phyloP scores from a whole-genome alignment of 2,888 invertebrate genomes.

The Disparrhopalites patrizii region DNA sequence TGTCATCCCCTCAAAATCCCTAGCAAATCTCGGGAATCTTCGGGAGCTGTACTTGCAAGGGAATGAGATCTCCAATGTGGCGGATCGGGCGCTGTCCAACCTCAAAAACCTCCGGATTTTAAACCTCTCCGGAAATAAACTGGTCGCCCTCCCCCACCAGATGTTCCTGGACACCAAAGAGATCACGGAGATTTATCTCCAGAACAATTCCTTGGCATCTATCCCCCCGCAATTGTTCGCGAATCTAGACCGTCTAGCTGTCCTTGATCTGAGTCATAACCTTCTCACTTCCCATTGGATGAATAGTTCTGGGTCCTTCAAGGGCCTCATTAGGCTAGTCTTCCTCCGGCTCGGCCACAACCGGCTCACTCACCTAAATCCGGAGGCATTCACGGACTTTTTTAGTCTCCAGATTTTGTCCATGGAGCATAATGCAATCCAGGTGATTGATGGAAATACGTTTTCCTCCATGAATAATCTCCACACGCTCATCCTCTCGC shows the following conservation, averaged over 20 bases:
- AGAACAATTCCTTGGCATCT: constrained; percentile 84
- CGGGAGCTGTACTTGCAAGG: constrained; percentile 76
- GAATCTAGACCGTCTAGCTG: constrained; percentile 74
- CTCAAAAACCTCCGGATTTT: constrained; percentile 76
- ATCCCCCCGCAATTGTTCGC: constrained; percentile 79
- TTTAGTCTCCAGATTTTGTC: constrained; percentile 82
- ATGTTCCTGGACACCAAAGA: constrained; percentile 74
- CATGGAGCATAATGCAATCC: constrained; percentile 76
- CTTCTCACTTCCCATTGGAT: constrained; percentile 83
- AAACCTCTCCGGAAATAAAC: constrained; percentile 84
- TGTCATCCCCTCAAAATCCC: constrained; percentile 74
- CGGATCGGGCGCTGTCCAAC: constrained; percentile 75
- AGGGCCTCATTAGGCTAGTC: constrained; percentile 81
- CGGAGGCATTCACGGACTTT: constrained; percentile 76
- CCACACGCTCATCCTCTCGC: constrained; percentile 79
- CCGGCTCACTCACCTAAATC: constrained; percentile 68
- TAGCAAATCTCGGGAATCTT: constrained; percentile 72
- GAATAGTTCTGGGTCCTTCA: constrained; percentile 62
- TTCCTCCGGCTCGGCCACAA: constrained; percentile 82
- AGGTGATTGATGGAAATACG: constrained; percentile 78
- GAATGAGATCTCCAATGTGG: constrained; percentile 84
- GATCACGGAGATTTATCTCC: constrained; percentile 82
- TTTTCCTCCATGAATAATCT: constrained; percentile 89
- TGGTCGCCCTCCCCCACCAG: constrained; percentile 79
- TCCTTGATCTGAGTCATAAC: constrained; percentile 79